Conservation (phyloP, 2,888 invertebrate species). For the Monopis laevigella region DNA sequence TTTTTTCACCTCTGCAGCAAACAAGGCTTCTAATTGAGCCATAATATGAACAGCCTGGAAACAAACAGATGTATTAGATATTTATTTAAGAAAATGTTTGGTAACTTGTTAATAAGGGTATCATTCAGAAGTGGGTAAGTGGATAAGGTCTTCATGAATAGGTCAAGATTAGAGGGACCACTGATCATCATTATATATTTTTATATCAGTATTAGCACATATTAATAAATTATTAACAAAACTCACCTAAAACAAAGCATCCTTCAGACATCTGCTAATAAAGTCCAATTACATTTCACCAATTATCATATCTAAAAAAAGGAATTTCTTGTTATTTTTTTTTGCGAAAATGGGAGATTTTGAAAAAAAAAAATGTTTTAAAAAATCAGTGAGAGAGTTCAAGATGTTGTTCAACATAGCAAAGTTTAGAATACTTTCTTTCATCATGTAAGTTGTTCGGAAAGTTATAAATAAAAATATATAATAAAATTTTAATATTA, state of each 20-base stretch:
- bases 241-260: slow-evolving; percentile 93
- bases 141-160: slow-evolving; percentile 63
- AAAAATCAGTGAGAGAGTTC: slow-evolving; percentile 55
- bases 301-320: slow-evolving; percentile 85
- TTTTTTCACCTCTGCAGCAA: slow-evolving; percentile 97
- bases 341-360: background rate
- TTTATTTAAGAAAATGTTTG: too few species aligned
- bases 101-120: background rate
- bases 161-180: slow-evolving; percentile 65
- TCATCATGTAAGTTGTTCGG: slow-evolving; percentile 16
- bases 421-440: slow-evolving; percentile 32
- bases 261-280: slow-evolving; percentile 99
- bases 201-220: too few species aligned
- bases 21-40: slow-evolving; percentile 97
- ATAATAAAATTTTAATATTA: too few species aligned
- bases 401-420: slow-evolving; percentile 44
- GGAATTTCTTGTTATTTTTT: slow-evolving; percentile 4
- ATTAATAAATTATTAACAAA: slow-evolving; percentile 1
- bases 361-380: background rate
- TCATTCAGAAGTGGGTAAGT: slow-evolving; percentile 61
- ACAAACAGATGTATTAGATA: slow-evolving; percentile 12
- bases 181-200: slow-evolving; percentile 54
- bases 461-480: too few species aligned
- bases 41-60: slow-evolving; percentile 95
- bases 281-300: slow-evolving; percentile 98